phyloP scores from a whole-genome alignment of 2,797 vertebrate species.

The Cercopithecus mitis region DNA sequence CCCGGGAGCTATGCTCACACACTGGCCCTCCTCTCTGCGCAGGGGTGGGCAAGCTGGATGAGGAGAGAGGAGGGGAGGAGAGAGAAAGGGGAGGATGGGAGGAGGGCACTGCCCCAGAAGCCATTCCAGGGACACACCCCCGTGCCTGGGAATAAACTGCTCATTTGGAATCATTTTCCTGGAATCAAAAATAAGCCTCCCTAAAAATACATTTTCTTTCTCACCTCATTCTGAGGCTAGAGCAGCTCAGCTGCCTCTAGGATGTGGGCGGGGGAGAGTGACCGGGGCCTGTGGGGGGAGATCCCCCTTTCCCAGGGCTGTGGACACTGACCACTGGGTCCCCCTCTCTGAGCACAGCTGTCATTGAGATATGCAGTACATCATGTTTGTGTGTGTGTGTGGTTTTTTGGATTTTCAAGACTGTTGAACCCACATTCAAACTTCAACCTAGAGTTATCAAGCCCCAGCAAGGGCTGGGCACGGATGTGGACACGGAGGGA shows the following conservation, averaged over 20 bases:
- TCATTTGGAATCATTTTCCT: conserved; percentile 64
- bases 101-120: not conserved
- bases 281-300: rapidly evolving
- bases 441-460: not conserved
- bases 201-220: conserved; percentile 65
- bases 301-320: rapidly evolving
- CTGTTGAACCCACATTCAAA: not conserved
- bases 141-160: not conserved
- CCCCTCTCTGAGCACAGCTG: not conserved
- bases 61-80: too few species aligned
- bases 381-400: not conserved
- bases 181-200: conserved; percentile 34
- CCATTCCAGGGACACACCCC: not conserved
- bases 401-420: not conserved
- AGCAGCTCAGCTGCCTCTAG: conserved; percentile 20
- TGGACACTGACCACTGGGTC: not conserved
- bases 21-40: not conserved
- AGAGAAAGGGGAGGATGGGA: too few species aligned
- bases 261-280: not conserved
- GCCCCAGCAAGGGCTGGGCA: rapidly evolving
- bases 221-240: conserved; percentile 26
- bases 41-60: too few species aligned
- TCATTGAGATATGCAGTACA: rapidly evolving
- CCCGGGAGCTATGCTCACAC: not conserved
- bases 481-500: not conserved